A percentile compares a stretch with the other conserved stretches of the same genome.
Evolutionary conservation across 2,888 invertebrate genomes (phyloP).

Genomic region (Coelogynopora nodosa): DNA sequence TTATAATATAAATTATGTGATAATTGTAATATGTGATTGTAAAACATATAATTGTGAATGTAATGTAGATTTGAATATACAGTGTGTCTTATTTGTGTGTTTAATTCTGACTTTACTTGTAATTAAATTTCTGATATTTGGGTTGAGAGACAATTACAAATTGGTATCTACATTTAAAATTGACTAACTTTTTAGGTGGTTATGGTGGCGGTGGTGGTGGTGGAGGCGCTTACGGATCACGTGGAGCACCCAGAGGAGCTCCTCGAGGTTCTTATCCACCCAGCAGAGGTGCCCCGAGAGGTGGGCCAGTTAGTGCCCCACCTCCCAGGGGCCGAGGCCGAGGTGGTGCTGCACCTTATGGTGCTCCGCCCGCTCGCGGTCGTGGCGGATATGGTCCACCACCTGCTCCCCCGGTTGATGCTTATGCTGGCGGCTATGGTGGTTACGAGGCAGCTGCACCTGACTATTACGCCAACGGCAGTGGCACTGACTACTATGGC

Average conservation of each 20-base stretch:
- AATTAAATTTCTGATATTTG: no score
- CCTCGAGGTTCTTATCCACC: not conserved
- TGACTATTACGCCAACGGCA: not conserved
- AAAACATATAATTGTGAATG: no score
- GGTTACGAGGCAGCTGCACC: not conserved
- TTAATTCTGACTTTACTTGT: no score
- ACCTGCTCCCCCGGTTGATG: not conserved
- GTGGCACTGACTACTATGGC: not conserved
- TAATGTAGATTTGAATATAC: no score
- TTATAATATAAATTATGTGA: no score
- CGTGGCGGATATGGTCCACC: conserved; percentile 8
- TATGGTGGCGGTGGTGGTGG: conserved; percentile 22
- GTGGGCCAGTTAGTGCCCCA: not conserved
- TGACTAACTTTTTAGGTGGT: conserved; percentile 12
- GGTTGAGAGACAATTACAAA: no score
- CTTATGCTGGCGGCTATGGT: not conserved
- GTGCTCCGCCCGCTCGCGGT: not conserved
- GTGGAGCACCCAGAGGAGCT: not conserved
- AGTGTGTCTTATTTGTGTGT: no score
- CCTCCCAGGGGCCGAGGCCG: not conserved
- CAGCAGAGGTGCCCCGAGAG: not conserved
- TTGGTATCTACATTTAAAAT: no score
- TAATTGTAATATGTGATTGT: no score
- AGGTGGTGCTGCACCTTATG: not conserved
- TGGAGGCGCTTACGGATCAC: not conserved